Conservation (phyloP, 2,797 vertebrate species). For the Chiroxiphia lanceolata region DNA sequence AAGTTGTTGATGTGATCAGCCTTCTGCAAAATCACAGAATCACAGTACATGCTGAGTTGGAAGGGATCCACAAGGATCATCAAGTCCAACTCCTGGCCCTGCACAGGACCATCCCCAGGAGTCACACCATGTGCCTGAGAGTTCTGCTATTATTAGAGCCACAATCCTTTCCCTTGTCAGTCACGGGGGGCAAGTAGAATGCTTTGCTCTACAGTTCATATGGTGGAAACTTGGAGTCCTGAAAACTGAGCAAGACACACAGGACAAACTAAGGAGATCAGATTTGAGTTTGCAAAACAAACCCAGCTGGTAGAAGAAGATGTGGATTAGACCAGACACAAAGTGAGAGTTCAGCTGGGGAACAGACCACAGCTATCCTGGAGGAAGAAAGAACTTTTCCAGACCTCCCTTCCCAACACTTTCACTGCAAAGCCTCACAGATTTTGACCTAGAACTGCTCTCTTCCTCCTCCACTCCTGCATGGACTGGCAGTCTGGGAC, state of each 20-base stretch:
- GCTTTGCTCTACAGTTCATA: not conserved
- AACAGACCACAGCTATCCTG: constrained; percentile 44
- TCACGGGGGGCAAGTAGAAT: not conserved
- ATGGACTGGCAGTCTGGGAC: constrained; percentile 18
- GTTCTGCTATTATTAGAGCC: not conserved
- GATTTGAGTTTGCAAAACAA: not conserved
- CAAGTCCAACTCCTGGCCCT: not conserved
- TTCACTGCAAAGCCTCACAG: not conserved
- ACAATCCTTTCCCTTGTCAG: not conserved
- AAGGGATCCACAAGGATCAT: not conserved
- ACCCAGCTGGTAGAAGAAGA: not conserved
- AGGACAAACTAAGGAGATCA: not conserved
- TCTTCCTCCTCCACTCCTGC: constrained; percentile 1
- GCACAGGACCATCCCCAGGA: not conserved
- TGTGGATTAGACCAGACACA: not conserved
- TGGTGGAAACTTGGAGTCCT: not conserved
- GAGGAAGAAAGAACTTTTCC: constrained; percentile 35
- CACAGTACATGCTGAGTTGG: not conserved
- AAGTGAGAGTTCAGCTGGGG: not conserved
- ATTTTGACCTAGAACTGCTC: constrained; percentile 16
- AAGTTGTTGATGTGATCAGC: not conserved
- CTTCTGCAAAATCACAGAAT: not conserved
- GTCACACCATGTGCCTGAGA: not conserved
- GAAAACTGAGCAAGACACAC: not conserved
- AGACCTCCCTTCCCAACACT: not conserved